Conservation (phyloP, 2,888 invertebrate species). For the Trichogramma dendrolimi region DNA sequence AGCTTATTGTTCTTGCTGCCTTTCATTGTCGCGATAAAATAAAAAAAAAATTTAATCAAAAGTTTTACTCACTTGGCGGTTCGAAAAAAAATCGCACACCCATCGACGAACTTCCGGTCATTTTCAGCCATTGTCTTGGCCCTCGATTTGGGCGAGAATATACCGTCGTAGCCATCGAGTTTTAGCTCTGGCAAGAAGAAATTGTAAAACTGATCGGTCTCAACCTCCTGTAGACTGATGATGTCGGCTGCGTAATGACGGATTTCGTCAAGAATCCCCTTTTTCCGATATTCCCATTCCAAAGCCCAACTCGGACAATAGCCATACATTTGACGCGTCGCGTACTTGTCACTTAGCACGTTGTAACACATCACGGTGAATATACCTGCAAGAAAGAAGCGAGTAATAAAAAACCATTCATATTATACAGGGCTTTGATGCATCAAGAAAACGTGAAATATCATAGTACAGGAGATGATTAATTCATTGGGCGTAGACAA, state of each 20-base stretch:
- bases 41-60: not conserved
- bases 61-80: conserved; percentile 72
- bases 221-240: conserved; percentile 95
- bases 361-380: conserved; percentile 99
- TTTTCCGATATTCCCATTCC: conserved; percentile 97
- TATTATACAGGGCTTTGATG: no score
- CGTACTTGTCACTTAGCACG: conserved; percentile 98
- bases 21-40: not conserved
- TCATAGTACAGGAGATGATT: no score
- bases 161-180: conserved; percentile 86
- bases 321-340: conserved; percentile 97
- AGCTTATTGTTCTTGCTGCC: not conserved
- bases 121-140: conserved; percentile 97
- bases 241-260: conserved; percentile 95
- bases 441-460: no score
- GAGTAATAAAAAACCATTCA: no score
- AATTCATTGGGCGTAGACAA: no score
- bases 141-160: conserved; percentile 96
- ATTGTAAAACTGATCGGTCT: conserved; percentile 97
- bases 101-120: conserved; percentile 96
- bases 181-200: conserved; percentile 94
- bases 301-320: conserved; percentile 99
- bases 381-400: conserved; percentile 63
- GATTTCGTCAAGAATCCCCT: conserved; percentile 94
- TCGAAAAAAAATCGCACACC: conserved; percentile 97